Percentiles rank a stretch among this genome's conserved stretches.
Conservation (phyloP, 1,140 invertebrate species). For the Apocrypta bakeri region DNA sequence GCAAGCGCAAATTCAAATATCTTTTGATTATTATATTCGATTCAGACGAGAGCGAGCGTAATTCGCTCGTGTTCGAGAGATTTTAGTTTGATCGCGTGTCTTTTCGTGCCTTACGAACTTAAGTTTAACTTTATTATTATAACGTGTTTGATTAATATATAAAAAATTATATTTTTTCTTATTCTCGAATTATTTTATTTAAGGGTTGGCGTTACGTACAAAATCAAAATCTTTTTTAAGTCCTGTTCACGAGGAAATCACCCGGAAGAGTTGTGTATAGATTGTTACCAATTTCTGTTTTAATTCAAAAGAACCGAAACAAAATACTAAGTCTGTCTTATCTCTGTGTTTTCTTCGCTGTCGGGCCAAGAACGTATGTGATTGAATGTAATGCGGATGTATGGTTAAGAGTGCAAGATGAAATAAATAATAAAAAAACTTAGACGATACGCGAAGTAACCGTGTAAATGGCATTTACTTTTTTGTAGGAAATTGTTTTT, state of each 20-base stretch:
- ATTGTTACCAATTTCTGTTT: background rate
- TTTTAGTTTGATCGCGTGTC: conserved; percentile 28
- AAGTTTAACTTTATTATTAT: conserved; percentile 4
- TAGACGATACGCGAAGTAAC: conserved; percentile 11
- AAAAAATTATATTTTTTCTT: conserved; percentile 4
- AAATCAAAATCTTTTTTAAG: conserved; percentile 32
- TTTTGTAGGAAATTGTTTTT: conserved; percentile 23
- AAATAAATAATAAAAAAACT: background rate
- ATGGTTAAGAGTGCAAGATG: background rate
- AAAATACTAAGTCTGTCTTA: conserved; percentile 8
- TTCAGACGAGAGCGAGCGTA: background rate
- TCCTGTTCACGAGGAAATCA: conserved; percentile 15
- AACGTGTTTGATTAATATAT: background rate
- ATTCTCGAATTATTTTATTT: background rate
- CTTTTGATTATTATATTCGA: conserved; percentile 22
- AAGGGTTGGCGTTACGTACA: background rate
- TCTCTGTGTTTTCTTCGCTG: conserved; percentile 1
- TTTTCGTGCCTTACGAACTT: conserved; percentile 28
- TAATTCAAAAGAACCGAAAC: background rate
- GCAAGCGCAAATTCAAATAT: conserved; percentile 3
- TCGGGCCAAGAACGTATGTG: background rate
- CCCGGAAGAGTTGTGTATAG: conserved; percentile 16
- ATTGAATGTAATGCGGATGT: background rate
- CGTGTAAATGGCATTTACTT: conserved; percentile 41
- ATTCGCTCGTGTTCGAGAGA: conserved; percentile 18